Base-by-base conservation (phyloP, 2,888 invertebrate genomes). In the Parnassius apollo region DNA sequence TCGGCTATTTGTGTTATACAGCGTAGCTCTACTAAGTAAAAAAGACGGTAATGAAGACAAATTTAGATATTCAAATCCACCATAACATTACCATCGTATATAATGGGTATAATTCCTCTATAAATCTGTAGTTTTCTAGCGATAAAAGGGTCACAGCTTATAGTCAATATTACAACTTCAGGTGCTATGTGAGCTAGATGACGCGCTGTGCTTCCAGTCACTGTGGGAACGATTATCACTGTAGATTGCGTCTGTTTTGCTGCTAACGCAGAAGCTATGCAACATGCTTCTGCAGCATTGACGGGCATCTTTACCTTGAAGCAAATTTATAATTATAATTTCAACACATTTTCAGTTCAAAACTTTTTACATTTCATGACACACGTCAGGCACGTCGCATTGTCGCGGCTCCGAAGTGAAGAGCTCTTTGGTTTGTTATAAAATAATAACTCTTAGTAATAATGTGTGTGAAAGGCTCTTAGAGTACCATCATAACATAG, bases 181-280 rank as follows among this genome's bases (percentile, higher is more conserved):
- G 95, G 95, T 51, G 93, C 85, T 77, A 94, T 93, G 64, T 93
- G 92, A 35, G 94, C 92, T 52, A 95, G 83, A 56, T 93, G 80
- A 68, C 91, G 90, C 2, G 94, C 94, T 0, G 95, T 94, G 67
- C 90, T 77, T 0, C 93, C 93, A 4, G 90, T 88, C 7, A 95
- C 94, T 0, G 95, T 95, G 1, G 94, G 92, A 2, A 94, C 86
- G 51, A 96, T 83, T 62, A 96, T 94, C 0, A 95, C 93, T 0
- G 74, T 69, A 0, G 85, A 77, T 2, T 77, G 71, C 0, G 68
- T 72, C 46, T 81, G 76, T 63, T 82, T 80, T 0, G 87, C 83
- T 0, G 76, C 51, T 1, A 74, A 62, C 0, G 75, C 81, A 61
- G 85, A 83, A 0, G 87, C 77, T 12, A 83, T 61, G 0, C 81